phyloP scores from a whole-genome alignment of 23 tunicate genomes.

The Halocynthia roretzi region DNA sequence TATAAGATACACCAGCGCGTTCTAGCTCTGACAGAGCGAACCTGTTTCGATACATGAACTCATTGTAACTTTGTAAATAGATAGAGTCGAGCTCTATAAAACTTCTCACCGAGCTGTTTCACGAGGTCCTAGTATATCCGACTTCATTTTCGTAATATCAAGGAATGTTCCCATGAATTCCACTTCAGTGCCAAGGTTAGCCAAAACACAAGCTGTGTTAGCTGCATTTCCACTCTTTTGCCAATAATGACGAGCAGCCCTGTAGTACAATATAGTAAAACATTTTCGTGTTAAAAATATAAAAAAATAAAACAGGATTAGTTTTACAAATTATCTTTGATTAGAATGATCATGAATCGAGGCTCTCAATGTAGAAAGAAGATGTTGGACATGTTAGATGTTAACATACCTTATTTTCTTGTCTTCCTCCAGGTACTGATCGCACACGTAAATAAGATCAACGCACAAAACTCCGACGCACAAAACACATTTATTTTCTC shows the following conservation, averaged over 20 bases:
- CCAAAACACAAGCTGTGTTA: slow-evolving; percentile 7
- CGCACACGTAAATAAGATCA: slow-evolving; percentile 19
- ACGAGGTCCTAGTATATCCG: not conserved
- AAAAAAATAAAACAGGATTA: too few species aligned
- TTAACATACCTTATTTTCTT: slow-evolving; percentile 5
- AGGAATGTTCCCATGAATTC: slow-evolving; percentile 21
- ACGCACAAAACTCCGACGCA: slow-evolving; percentile 16
- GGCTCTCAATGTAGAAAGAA: too few species aligned
- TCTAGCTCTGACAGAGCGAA: slow-evolving; percentile 5
- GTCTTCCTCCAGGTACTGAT: slow-evolving; percentile 19
- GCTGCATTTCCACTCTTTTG: slow-evolving; percentile 26
- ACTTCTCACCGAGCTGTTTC: not conserved
- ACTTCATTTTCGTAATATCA: slow-evolving; percentile 12
- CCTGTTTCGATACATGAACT: too few species aligned
- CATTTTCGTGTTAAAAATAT: too few species aligned
- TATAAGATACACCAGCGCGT: slow-evolving; percentile 10
- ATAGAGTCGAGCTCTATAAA: too few species aligned
- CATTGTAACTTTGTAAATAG: too few species aligned
- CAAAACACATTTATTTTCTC: not conserved
- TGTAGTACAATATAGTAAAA: too few species aligned
- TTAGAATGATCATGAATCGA: too few species aligned
- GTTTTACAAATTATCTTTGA: too few species aligned
- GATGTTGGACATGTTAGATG: too few species aligned
- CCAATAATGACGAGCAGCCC: slow-evolving; percentile 3
- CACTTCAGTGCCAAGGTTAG: slow-evolving; percentile 14